Evolutionary conservation across 1,140 invertebrate genomes (phyloP), one percentile per base, ranked within the genome.

Genomic region (Adelges cooleyi): DNA sequence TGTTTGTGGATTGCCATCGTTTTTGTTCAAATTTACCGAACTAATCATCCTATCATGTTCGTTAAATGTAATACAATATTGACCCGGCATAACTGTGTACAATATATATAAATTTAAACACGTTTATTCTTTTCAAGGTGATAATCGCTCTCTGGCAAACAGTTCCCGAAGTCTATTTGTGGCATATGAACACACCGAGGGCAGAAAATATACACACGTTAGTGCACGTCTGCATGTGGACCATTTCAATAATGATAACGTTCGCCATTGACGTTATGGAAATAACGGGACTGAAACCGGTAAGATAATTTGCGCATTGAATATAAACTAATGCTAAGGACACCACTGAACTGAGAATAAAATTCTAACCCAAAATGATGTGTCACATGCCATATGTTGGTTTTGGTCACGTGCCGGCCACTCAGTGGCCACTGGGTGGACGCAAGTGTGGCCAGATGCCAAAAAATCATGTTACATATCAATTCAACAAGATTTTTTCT

Each of bases 1-100:
- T 5, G 20, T 46, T n/a, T 62, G 25, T 18, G 23, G 54, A 29
- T 46, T 46, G 11, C 54, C 54, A 8, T 11, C 18, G 15, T 62
- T 23, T 62, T 62, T 44, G 18, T 62, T 44, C 11, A 62, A 46
- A 46, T 62, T 62, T 62, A 62, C n/a, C 20, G 44, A 48, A 62
- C 29, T 46, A 25, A 40, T 62, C 1, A 13, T 62, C 2, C 40
- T 62, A 15, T 29, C 42, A 29, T 33, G 9, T 20, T 27, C 20
- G 18, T 46, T 62, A 29, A 62, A 62, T 5, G 54, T 62, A 62
- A 46, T 46, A 18, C 2, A 0, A n/a, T n/a, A n/a, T n/a, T n/a
- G n/a, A n/a, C n/a, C n/a, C n/a, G n/a, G n/a, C n/a, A n/a, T n/a
- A n/a, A n/a, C n/a, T n/a, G n/a, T n/a, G n/a, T n/a, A n/a, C n/a